Conservation (phyloP, 2,888 invertebrate species). For the Drosophila merina region DNA sequence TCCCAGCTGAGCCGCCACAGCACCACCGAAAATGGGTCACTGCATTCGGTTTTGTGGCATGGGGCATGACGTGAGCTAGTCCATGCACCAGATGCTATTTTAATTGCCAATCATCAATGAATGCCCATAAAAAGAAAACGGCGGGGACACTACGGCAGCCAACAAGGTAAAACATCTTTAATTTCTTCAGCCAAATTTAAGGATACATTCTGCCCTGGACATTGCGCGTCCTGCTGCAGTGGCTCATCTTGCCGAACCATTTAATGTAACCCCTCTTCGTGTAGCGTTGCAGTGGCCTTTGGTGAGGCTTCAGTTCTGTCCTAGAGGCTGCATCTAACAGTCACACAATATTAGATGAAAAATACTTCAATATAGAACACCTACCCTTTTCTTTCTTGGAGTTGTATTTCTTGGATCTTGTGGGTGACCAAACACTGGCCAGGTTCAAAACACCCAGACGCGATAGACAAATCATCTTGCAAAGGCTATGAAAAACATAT, state of each 20-base stretch:
- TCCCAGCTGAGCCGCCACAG: conserved; percentile 23
- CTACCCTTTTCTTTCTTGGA: conserved; percentile 6
- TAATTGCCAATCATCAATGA: conserved; percentile 69
- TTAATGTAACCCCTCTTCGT: conserved; percentile 24
- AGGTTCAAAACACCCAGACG: conserved; percentile 26
- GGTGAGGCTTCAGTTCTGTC: conserved; percentile 4
- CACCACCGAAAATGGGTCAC: conserved; percentile 59
- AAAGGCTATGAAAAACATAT: conserved; percentile 16
- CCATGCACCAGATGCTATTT: conserved; percentile 61
- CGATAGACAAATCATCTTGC: conserved; percentile 35
- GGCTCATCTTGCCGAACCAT: conserved; percentile 20
- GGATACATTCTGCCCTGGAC: conserved; percentile 7
- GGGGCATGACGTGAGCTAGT: conserved; percentile 62
- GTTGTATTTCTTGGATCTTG: conserved; percentile 6
- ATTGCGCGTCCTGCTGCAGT: conserved; percentile 2
- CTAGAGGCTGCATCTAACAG: neutral
- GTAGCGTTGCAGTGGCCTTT: conserved; percentile 13
- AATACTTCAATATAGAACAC: neutral
- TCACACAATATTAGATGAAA: neutral
- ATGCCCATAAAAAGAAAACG: neutral
- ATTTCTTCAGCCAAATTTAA: conserved; percentile 6
- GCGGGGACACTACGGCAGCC: neutral
- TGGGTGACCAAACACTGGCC: conserved; percentile 15
- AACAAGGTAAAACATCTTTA: conserved; percentile 4
- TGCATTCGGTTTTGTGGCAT: conserved; percentile 30